Conservation (phyloP, 2,888 invertebrate genomes). For the Ophonus ardosiacus region DNA sequence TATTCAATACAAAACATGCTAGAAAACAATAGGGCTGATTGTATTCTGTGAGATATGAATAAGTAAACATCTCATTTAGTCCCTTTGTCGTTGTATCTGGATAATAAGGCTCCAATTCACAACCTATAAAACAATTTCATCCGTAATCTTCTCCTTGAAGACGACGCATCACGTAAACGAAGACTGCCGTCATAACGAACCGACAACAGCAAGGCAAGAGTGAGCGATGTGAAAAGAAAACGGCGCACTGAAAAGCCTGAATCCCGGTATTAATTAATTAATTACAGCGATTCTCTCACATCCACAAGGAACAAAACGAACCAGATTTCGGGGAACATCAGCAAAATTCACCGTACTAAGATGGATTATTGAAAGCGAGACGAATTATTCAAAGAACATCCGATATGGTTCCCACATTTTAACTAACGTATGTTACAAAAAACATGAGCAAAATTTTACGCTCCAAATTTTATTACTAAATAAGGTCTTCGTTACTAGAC, state of each 20-base stretch:
- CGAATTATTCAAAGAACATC: not conserved
- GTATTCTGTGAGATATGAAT: not conserved
- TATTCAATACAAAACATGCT: not conserved
- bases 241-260: constrained; percentile 49
- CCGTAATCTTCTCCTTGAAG: constrained; percentile 8
- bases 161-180: constrained; percentile 35
- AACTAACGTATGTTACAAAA: too few relatives aligned
- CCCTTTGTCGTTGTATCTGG: not conserved
- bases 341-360: not conserved
- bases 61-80: constrained; percentile 24
- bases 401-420: not conserved
- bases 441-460: too few relatives aligned
- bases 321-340: not conserved
- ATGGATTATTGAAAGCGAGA: not conserved
- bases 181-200: constrained; percentile 21
- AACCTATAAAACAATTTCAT: constrained; percentile 37
- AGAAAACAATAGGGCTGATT: not conserved
- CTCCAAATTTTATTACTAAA: too few relatives aligned
- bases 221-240: constrained; percentile 56
- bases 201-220: constrained; percentile 28
- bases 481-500: too few relatives aligned
- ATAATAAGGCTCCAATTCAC: constrained; percentile 32
- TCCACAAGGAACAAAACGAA: not conserved
- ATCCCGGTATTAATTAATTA: constrained; percentile 59
- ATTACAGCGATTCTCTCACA: constrained; percentile 49